Conservation (phyloP, 2,888 invertebrate species). For the Geotrupes spiniger region DNA sequence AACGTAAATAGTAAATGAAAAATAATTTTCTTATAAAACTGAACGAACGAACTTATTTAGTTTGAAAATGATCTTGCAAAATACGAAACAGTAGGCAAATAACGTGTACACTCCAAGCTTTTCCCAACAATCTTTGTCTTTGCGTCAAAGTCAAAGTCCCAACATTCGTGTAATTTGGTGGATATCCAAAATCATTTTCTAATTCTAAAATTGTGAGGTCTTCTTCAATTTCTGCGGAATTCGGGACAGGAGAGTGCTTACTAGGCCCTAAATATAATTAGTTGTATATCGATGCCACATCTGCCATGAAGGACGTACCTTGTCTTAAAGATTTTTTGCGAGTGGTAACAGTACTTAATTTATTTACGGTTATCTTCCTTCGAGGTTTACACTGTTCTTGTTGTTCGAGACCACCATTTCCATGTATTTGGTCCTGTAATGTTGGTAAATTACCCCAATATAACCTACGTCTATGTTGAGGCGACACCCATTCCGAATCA, state of each 20-base stretch:
- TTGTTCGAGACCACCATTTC: constrained; percentile 22
- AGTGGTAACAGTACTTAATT: constrained; percentile 55
- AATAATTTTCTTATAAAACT: too few relatives aligned
- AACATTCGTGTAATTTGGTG: constrained; percentile 57
- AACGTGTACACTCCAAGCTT: constrained; percentile 56
- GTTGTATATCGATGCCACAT: constrained; percentile 1
- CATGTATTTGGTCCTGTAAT: constrained; percentile 40
- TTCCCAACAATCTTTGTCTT: constrained; percentile 54
- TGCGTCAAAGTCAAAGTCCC: constrained; percentile 48
- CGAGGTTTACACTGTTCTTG: constrained; percentile 45
- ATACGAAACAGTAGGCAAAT: constrained; percentile 20
- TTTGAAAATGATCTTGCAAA: constrained; percentile 15
- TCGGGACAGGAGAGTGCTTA: constrained; percentile 14
- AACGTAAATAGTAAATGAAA: too few relatives aligned
- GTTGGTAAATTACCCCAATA: constrained; percentile 61
- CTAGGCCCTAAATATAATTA: constrained; percentile 15
- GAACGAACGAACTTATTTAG: too few relatives aligned
- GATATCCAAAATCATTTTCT: constrained; percentile 58
- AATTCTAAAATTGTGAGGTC: constrained; percentile 52
- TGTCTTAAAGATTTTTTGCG: constrained; percentile 48
- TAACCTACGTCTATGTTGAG: constrained; percentile 53
- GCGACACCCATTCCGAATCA: constrained; percentile 55
- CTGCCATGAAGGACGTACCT: constrained; percentile 34
- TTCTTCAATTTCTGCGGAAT: constrained; percentile 11
- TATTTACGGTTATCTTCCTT: constrained; percentile 48